Percentiles rank a stretch among this genome's conserved stretches.
These are phyloP conservation scores for Drosophila atripex DNA, from an alignment of 2,888 invertebrate species.

Conservation along the genomic window DNA sequence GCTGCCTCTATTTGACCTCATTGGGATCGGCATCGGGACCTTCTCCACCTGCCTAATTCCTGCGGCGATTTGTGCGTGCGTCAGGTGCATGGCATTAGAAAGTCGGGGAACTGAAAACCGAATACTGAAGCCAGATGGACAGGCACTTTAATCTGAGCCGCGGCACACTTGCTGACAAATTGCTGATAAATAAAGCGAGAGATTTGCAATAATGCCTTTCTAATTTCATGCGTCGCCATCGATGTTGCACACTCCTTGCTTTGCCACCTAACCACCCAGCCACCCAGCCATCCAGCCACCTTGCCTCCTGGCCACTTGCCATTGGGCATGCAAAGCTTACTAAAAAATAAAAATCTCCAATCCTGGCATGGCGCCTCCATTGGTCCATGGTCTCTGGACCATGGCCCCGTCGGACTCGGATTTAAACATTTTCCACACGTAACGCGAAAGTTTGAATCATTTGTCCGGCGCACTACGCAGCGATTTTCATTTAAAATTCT, in stretches of 20 bases:
- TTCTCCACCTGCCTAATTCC: slow-evolving; percentile 41
- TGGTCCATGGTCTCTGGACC: slow-evolving; percentile 34
- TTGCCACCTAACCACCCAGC: background rate
- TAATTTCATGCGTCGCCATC: slow-evolving; percentile 73
- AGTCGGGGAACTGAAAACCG: slow-evolving; percentile 42
- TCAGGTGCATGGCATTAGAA: slow-evolving; percentile 67
- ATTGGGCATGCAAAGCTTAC: slow-evolving; percentile 71
- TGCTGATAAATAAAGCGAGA: slow-evolving; percentile 76
- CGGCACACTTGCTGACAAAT: slow-evolving; percentile 77
- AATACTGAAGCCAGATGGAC: slow-evolving; percentile 6
- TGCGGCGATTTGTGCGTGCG: slow-evolving; percentile 40
- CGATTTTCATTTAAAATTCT: slow-evolving; percentile 76
- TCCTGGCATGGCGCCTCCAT: slow-evolving; percentile 47
- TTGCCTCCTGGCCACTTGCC: slow-evolving; percentile 36
- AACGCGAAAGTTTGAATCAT: slow-evolving; percentile 78
- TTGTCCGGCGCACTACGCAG: slow-evolving; percentile 71
- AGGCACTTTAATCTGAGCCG: slow-evolving; percentile 74
- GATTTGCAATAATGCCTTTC: slow-evolving; percentile 78
- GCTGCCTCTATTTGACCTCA: slow-evolving; percentile 16
- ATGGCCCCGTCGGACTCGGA: slow-evolving; percentile 37
- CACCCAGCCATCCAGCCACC: background rate
- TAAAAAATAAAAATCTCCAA: slow-evolving; percentile 48
- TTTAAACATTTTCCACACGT: slow-evolving; percentile 78
- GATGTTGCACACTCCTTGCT: slow-evolving; percentile 16
- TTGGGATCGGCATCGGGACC: slow-evolving; percentile 14